Conservation (phyloP, 2,888 invertebrate species). For the Eristalinus aeneus region DNA sequence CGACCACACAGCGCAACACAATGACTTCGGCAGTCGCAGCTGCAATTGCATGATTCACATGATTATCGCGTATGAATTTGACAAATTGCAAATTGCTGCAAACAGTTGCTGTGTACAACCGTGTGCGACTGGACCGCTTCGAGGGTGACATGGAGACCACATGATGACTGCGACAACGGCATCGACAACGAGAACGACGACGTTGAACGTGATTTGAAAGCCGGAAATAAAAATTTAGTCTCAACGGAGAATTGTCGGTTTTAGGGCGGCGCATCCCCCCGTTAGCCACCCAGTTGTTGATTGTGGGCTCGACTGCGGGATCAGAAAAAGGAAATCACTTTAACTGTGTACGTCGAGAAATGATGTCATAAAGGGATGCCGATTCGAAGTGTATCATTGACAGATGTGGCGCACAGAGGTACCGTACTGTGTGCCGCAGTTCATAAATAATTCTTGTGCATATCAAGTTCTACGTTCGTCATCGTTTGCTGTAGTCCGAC, state of each 20-base stretch:
- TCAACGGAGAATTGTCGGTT: constrained; percentile 20
- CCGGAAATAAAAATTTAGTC: constrained; percentile 67
- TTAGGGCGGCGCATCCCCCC: neutral
- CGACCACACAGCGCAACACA: neutral
- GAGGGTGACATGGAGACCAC: constrained; percentile 17
- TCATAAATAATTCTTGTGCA: neutral
- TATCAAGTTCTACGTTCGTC: neutral
- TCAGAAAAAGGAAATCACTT: neutral
- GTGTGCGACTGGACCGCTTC: constrained; percentile 29
- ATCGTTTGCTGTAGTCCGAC: neutral
- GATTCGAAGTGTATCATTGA: neutral
- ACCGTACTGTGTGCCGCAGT: neutral
- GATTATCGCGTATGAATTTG: constrained; percentile 66
- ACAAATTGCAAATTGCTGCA: constrained; percentile 68
- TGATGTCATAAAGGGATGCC: neutral
- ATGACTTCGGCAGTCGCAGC: constrained; percentile 11
- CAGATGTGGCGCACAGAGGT: neutral
- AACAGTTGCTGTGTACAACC: constrained; percentile 30
- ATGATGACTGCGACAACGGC: constrained; percentile 11
- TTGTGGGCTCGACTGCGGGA: neutral
- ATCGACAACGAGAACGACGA: neutral
- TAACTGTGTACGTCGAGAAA: neutral
- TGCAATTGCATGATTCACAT: constrained; percentile 62
- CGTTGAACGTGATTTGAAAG: constrained; percentile 58
- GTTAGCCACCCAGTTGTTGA: neutral